Evolutionary conservation across 2,888 invertebrate genomes (phyloP).

Genomic region (Drosophila kuntzei): DNA sequence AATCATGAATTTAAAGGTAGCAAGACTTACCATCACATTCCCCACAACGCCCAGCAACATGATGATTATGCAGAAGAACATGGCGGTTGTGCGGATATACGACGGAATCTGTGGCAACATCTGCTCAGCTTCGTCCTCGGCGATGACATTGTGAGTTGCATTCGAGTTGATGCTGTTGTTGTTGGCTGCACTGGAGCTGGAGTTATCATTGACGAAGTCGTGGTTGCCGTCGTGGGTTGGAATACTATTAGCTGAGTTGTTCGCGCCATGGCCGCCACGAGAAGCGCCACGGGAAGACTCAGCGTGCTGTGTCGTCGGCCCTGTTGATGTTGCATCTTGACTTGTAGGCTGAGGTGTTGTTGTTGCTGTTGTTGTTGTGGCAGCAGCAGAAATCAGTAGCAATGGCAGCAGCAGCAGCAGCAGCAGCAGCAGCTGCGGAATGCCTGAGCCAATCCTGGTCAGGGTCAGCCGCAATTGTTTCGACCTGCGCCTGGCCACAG

Average conservation of each 20-base stretch:
- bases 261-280: constrained; percentile 74
- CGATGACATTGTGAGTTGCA: constrained; percentile 28
- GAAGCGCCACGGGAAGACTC: constrained; percentile 76
- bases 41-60: constrained; percentile 96
- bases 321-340: constrained; percentile 55
- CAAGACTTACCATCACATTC: constrained; percentile 91
- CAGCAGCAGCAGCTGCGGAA: constrained; percentile 39
- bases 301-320: constrained; percentile 63
- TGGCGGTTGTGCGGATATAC: constrained; percentile 95
- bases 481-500: constrained; percentile 76
- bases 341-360: constrained; percentile 40
- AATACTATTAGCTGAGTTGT: constrained; percentile 77
- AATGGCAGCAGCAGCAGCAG: constrained; percentile 16
- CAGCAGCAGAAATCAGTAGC: constrained; percentile 13
- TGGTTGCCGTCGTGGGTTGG: constrained; percentile 61
- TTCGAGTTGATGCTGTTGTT: constrained; percentile 32
- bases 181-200: constrained; percentile 18
- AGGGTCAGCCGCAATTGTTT: constrained; percentile 58
- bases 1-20: neutral
- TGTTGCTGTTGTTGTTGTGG: constrained; percentile 9
- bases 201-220: constrained; percentile 7
- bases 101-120: constrained; percentile 89
- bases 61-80: constrained; percentile 94
- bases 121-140: constrained; percentile 62
- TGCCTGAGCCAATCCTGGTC: constrained; percentile 46